A percentile compares a stretch with the other conserved stretches of the same genome.
These are phyloP conservation scores for Cryptomyrus ogoouensis DNA, from an alignment of 2,113 vertebrate species.

Conservation along the genomic window DNA sequence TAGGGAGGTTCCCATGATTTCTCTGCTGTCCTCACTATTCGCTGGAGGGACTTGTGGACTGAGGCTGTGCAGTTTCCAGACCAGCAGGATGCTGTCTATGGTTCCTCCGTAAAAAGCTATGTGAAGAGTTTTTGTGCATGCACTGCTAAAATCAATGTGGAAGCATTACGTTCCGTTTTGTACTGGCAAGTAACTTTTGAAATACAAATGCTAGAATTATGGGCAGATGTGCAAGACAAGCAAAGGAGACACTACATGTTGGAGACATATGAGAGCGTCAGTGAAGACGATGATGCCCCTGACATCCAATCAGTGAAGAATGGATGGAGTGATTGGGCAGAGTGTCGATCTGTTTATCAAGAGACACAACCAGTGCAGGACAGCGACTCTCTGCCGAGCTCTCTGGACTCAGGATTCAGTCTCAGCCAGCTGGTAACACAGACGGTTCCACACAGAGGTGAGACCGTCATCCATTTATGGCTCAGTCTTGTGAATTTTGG, in stretches of 20 bases:
- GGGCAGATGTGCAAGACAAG: constrained; percentile 3
- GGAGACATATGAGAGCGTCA: not conserved
- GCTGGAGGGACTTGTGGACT: not conserved
- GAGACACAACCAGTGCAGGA: constrained; percentile 14
- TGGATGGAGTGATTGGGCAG: not conserved
- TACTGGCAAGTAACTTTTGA: not conserved
- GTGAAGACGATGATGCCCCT: not conserved
- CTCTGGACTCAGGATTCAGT: constrained; percentile 32
- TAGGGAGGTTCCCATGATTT: not conserved
- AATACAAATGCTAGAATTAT: not conserved
- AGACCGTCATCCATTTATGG: not conserved
- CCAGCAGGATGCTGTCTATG: not conserved
- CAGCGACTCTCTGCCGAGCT: constrained; percentile 25
- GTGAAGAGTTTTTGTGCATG: not conserved
- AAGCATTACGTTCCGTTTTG: not conserved
- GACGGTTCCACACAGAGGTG: not conserved
- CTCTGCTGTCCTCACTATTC: not conserved
- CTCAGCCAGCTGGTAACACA: constrained; percentile 15
- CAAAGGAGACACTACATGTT: not conserved
- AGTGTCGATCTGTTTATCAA: not conserved
- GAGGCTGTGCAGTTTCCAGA: not conserved
- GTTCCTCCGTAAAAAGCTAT: too few relatives aligned
- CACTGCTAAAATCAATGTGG: not conserved
- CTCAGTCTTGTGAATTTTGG: not conserved
- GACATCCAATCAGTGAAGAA: constrained; percentile 1